Conservation (phyloP, 2,888 invertebrate genomes). For the Drosophila picticornis region DNA sequence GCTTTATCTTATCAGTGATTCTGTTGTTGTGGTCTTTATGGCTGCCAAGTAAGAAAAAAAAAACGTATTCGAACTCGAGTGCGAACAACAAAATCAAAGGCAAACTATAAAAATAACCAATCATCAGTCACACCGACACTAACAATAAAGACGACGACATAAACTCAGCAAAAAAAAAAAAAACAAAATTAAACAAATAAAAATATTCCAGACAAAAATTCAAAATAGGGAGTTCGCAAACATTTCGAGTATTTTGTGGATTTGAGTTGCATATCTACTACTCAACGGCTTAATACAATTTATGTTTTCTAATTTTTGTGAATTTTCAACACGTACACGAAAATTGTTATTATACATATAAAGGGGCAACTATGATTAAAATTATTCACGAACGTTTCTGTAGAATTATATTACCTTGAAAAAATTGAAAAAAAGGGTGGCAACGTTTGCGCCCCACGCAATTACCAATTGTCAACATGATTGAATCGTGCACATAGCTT, state of each 20-base stretch:
- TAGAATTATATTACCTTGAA: neutral
- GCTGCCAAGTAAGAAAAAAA: constrained; percentile 49
- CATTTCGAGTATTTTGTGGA: constrained; percentile 8
- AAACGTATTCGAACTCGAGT: constrained; percentile 26
- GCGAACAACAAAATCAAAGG: constrained; percentile 50
- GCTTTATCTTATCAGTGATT: constrained; percentile 73
- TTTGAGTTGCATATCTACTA: neutral
- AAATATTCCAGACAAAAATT: constrained; percentile 18
- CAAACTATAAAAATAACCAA: constrained; percentile 46
- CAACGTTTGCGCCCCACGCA: constrained; percentile 14
- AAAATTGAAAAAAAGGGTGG: constrained; percentile 8
- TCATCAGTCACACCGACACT: constrained; percentile 37
- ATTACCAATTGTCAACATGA: constrained; percentile 44
- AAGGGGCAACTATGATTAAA: neutral
- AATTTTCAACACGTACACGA: neutral
- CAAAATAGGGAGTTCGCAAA: constrained; percentile 9
- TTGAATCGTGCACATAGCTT: constrained; percentile 37
- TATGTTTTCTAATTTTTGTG: neutral
- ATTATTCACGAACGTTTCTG: neutral
- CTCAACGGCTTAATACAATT: neutral
- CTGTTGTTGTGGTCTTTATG: constrained; percentile 59
- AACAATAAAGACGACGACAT: constrained; percentile 23
- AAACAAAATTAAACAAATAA: constrained; percentile 10
- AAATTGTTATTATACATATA: neutral
- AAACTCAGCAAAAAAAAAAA: constrained; percentile 3